Percentiles rank a stretch among this genome's conserved stretches.
These are phyloP conservation scores for Brachypalpus laphriformis DNA, from an alignment of 2,888 invertebrate species.

Conservation along the genomic window DNA sequence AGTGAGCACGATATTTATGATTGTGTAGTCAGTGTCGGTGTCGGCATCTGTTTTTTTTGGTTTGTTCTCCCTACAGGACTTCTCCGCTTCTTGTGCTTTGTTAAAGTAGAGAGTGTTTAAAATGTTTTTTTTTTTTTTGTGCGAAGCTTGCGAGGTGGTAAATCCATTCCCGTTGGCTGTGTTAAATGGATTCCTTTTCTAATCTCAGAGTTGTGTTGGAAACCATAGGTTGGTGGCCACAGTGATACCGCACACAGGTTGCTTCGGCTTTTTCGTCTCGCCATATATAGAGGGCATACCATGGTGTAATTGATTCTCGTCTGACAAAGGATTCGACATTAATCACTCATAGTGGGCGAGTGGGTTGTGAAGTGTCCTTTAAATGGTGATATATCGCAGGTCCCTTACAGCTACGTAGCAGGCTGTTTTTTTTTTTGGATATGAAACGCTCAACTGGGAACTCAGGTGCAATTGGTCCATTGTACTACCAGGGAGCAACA, in stretches of 20 bases:
- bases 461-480: too few relatives aligned
- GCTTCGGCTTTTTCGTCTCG: conserved; percentile 31
- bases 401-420: too few relatives aligned
- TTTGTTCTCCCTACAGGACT: conserved; percentile 14
- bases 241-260: conserved; percentile 69
- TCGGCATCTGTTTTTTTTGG: conserved; percentile 11
- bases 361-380: background rate
- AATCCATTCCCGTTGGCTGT: conserved; percentile 37
- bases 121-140: conserved; percentile 18
- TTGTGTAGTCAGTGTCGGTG: conserved; percentile 51
- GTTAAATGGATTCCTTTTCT: conserved; percentile 63
- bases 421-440: too few relatives aligned
- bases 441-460: too few relatives aligned
- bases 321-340: conserved; percentile 57
- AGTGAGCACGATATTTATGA: conserved; percentile 68
- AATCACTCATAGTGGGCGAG: conserved; percentile 29
- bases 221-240: conserved; percentile 74
- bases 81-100: conserved; percentile 29
- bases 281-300: conserved; percentile 10
- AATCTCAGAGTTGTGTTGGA: conserved; percentile 50
- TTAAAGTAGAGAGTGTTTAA: conserved; percentile 52
- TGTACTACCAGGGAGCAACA: too few relatives aligned
- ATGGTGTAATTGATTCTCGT: conserved; percentile 66
- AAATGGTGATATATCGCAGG: background rate
- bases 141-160: conserved; percentile 32